Base-by-base conservation (phyloP, 2,113 vertebrate genomes). In the Marmota monax region DNA sequence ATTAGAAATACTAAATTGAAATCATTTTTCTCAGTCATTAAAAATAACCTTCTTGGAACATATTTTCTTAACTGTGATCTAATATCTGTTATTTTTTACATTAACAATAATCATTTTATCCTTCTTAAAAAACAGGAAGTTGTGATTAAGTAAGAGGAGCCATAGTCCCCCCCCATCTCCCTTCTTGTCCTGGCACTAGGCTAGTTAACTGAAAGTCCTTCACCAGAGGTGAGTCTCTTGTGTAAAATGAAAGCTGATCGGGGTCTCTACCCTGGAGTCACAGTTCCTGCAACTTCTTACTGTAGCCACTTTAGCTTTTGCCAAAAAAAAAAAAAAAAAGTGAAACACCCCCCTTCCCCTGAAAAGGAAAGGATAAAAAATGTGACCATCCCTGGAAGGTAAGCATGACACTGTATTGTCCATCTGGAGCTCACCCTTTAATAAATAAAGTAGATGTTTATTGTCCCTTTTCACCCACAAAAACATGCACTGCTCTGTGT, bases 81-180 rank as follows among this genome's bases (percentile, higher is more conserved):
- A 37, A 77, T 69, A 86, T 56, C 67, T 92, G 51, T 23, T 84
- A 18, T 61, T 95, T 96, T 85, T 90, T 34, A 89, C 51, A 90
- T 84, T 88, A 90, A 70, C n/a, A 95, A 84, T 69, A 87, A 29
- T 88, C 32, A 77, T 77, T 82, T 88, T 74, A 72, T 51, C 23
- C 12, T 42, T 92, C 37, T 86, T 77, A 74, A 70, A 76, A 84
- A 92, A 72, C 51, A 93, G 76, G 79, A 96, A 90, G 45, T 67
- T 56, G 45, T 77, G 76, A 87, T 82, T 70, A 96, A 85, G 51
- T 58, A 82, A 45, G 42, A 91, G 32, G 88, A 97, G 48, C 67
- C 37, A 53, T 53, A 92, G 70, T 65, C 73, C 39, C 11, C 61
- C 39, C 39, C 67, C 32, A 69, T 5, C 67, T 16, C 13, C 32